These are phyloP conservation scores for Stigmatopora nigra DNA, from an alignment of 2,113 vertebrate genomes.

Conservation along the genomic window DNA sequence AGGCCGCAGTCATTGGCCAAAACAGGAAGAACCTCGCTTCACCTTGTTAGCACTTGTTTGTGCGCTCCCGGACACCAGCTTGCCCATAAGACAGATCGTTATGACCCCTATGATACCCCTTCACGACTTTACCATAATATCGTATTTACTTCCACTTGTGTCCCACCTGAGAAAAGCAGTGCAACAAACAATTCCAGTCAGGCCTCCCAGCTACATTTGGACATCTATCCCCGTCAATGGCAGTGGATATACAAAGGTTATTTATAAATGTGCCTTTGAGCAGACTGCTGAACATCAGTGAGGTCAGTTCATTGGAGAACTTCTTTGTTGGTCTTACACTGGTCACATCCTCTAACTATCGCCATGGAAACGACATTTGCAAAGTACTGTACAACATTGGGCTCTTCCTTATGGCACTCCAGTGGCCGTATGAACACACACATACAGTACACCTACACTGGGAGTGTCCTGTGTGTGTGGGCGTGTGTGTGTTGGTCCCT, in stretches of 20 bases:
- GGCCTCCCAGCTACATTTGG: too few species aligned
- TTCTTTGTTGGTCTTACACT: constrained; percentile 15
- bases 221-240: too few species aligned
- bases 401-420: constrained; percentile 61
- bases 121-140: too few species aligned
- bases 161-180: too few species aligned
- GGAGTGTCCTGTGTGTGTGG: constrained; percentile 20
- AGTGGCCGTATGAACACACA: constrained; percentile 50
- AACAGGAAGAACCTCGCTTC: constrained; percentile 69
- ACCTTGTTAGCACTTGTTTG: constrained; percentile 52
- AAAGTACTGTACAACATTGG: constrained; percentile 31
- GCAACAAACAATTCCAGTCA: too few species aligned
- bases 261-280: constrained; percentile 52
- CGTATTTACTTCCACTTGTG: too few species aligned
- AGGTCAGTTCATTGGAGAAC: constrained; percentile 50
- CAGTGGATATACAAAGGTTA: constrained; percentile 24
- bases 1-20: constrained; percentile 62
- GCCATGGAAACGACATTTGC: constrained; percentile 38
- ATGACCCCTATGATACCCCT: constrained; percentile 7
- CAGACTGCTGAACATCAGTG: constrained; percentile 42
- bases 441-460: constrained; percentile 12
- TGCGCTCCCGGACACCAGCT: constrained; percentile 41
- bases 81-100: constrained; percentile 42
- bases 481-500: constrained; percentile 33
- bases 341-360: constrained; percentile 62